phyloP scores from a whole-genome alignment of 2,888 invertebrate genomes.

The Ariolimax columbianus region DNA sequence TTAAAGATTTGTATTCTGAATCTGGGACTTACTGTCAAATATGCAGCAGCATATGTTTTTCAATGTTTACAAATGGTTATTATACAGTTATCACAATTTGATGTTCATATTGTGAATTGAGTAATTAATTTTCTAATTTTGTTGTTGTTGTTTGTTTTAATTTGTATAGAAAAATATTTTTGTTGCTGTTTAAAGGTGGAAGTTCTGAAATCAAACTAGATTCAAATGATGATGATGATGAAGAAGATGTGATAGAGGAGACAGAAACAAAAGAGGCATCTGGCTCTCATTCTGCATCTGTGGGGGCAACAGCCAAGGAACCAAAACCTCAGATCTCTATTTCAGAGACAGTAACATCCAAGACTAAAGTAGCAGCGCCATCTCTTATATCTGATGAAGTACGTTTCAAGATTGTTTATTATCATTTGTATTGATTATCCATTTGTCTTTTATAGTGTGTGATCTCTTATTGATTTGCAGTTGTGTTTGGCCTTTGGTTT shows the following conservation, averaged over 20 bases:
- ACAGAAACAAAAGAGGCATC: conserved; percentile 25
- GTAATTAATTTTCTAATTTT: too few species aligned
- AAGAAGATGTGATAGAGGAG: conserved; percentile 8
- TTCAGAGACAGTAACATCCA: conserved; percentile 60
- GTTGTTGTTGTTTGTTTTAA: background rate
- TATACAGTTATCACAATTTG: too few species aligned
- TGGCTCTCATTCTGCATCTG: conserved; percentile 29
- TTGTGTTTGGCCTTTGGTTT: too few species aligned
- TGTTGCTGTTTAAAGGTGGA: conserved; percentile 52
- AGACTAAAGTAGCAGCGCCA: conserved; percentile 49
- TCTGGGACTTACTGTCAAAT: too few species aligned
- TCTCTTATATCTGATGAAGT: conserved; percentile 47
- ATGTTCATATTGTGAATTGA: too few species aligned
- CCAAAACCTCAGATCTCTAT: conserved; percentile 64
- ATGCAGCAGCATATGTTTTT: too few species aligned
- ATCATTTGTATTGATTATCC: background rate
- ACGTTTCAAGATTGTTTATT: background rate
- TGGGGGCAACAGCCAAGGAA: conserved; percentile 55
- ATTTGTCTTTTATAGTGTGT: too few species aligned
- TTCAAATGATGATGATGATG: conserved; percentile 61
- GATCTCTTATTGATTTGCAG: too few species aligned
- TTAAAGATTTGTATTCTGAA: too few species aligned
- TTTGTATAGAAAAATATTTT: background rate
- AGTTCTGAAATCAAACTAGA: conserved; percentile 70
- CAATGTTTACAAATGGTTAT: too few species aligned